phyloP scores from a whole-genome alignment of 2,888 invertebrate genomes.

The Sabatieria punctata region DNA sequence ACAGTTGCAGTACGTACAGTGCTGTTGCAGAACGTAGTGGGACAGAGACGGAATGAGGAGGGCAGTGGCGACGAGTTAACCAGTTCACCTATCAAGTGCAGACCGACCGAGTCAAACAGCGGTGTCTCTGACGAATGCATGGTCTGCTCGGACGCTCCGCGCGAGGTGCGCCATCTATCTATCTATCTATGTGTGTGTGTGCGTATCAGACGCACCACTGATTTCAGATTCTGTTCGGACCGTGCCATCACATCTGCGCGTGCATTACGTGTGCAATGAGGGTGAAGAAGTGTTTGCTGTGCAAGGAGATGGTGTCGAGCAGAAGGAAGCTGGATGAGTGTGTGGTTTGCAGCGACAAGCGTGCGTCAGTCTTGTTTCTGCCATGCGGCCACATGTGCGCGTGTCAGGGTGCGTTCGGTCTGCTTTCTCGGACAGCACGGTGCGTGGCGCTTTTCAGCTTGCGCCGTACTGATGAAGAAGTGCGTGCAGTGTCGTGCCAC shows the following conservation, averaged over 20 bases:
- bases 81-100: too few relatives aligned
- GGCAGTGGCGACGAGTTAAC: too few relatives aligned
- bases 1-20: too few relatives aligned
- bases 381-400: conserved; percentile 91
- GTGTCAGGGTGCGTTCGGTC: conserved; percentile 46
- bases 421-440: neutral
- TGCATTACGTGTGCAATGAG: conserved; percentile 69
- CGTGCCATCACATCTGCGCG: conserved; percentile 80
- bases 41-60: neutral
- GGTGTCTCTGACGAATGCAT: conserved; percentile 62
- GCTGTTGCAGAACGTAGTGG: neutral
- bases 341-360: conserved; percentile 82
- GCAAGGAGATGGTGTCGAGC: conserved; percentile 55
- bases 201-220: too few relatives aligned
- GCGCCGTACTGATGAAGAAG: conserved; percentile 87
- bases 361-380: conserved; percentile 74
- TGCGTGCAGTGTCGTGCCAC: conserved; percentile 82
- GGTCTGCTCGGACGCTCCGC: conserved; percentile 77
- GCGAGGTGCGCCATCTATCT: conserved; percentile 48
- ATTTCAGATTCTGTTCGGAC: conserved; percentile 48
- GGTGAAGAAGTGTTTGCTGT: conserved; percentile 85
- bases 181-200: neutral
- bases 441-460: conserved; percentile 32
- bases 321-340: conserved; percentile 46
- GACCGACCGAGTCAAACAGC: neutral